phyloP scores from a whole-genome alignment of 2,888 invertebrate species.

The Panzeria rudis region DNA sequence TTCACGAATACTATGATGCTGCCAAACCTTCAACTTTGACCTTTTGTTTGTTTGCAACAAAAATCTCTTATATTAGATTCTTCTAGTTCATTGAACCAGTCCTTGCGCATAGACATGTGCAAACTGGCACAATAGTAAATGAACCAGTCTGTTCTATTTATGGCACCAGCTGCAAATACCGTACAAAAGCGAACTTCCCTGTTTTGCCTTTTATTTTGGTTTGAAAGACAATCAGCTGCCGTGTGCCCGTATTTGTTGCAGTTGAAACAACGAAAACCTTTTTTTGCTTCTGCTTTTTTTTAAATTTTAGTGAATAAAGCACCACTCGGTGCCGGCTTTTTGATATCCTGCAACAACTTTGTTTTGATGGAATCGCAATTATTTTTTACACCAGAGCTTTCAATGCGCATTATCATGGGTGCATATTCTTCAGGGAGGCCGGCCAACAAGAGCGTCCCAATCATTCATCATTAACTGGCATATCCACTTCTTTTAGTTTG shows the following conservation, averaged over 20 bases:
- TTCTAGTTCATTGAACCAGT: constrained; percentile 36
- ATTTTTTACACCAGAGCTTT: constrained; percentile 53
- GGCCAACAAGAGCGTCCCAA: constrained; percentile 52
- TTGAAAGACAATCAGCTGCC: constrained; percentile 21
- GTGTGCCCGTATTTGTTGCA: constrained; percentile 30
- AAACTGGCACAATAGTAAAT: constrained; percentile 40
- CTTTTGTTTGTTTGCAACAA: constrained; percentile 44
- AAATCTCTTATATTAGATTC: constrained; percentile 17
- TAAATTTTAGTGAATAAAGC: background rate
- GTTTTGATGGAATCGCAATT: constrained; percentile 57
- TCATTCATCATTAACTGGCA: constrained; percentile 27
- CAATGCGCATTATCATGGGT: constrained; percentile 63
- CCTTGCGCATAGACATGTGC: constrained; percentile 23
- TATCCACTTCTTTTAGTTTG: constrained; percentile 26
- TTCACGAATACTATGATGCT: too few species aligned
- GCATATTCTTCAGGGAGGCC: constrained; percentile 52
- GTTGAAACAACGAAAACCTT: constrained; percentile 39
- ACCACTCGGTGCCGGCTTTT: too few species aligned
- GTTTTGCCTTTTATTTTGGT: constrained; percentile 12
- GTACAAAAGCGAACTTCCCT: constrained; percentile 32
- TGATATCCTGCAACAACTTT: constrained; percentile 41
- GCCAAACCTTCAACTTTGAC: constrained; percentile 49
- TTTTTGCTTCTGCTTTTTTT: constrained; percentile 5
- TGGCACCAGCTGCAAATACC: constrained; percentile 19
- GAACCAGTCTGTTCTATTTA: constrained; percentile 33